Evolutionary conservation across 2,797 vertebrate species (phyloP), one percentile per base, ranked within the genome.

Genomic region (Lagodon rhomboides): DNA sequence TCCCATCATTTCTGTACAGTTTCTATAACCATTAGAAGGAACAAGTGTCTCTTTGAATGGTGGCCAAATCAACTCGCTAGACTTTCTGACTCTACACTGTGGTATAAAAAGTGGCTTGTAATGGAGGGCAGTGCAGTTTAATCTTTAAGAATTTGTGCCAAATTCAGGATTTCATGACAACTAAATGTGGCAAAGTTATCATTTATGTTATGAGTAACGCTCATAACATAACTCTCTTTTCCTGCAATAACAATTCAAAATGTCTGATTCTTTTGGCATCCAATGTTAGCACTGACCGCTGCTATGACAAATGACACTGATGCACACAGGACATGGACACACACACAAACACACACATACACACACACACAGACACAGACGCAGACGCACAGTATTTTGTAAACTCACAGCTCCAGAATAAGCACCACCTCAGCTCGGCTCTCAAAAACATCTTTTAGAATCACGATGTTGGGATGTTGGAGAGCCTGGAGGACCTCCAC

Each of bases 351-450:
- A 50, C 43, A 59, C 2, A 22, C 30, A n/a, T 41, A 23, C 47
- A 17, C 17, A 49, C 10, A 66, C 16, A 60, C 44, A 68, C 16
- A 70, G 10, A 68, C 49, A 49, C 60, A 49, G 25, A 79, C 23
- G 61, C 25, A 66, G 15, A 34, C 63, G 18, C 44, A 60, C 34
- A 41, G 12, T 41, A 5, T 20, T 12, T 41, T 12, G 13, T 47
- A 2, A 30, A 94, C 97, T 95, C 88, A 97, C 96, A 96, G 94
- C 87, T 97, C 96, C 88, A 96, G 83, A 47, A 97, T 74, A 3
- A 95, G 95, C 67, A 96, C 96, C 92, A 95, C 87, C 89, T 97
- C 95, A 0, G 94, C 90, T 16, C 90, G 88, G 91, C 95, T 94
- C 88, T 95, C 85, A 0, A 97, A 97, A 65, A 97, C 91, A 4